These are phyloP conservation scores for Actinopyga echinites DNA, from an alignment of 53 echinoderm and acorn worm genomes.

Conservation along the genomic window DNA sequence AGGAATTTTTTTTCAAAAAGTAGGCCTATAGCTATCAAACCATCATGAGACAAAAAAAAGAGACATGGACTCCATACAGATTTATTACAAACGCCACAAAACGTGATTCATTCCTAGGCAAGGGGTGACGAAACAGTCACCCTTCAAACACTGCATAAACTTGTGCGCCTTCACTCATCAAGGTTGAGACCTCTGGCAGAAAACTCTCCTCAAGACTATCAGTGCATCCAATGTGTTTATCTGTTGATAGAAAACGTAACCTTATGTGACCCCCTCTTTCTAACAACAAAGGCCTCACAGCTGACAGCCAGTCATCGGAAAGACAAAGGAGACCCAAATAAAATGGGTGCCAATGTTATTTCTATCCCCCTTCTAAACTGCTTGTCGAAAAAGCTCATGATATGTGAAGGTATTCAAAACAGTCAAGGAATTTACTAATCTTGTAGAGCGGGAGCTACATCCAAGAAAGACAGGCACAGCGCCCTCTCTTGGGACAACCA, in stretches of 20 bases:
- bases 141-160: no score
- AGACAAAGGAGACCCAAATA: not conserved
- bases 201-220: no score
- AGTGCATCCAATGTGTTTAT: no score
- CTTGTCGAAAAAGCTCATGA: not conserved
- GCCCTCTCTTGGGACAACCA: not conserved
- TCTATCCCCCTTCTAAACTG: not conserved
- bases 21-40: no score
- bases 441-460: not conserved
- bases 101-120: no score
- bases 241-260: not conserved
- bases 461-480: not conserved
- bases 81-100: no score
- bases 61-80: no score
- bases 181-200: no score
- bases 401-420: slow-evolving; percentile 15
- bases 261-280: not conserved
- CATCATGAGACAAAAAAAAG: no score
- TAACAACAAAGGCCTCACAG: not conserved
- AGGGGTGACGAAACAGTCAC: no score
- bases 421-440: not conserved
- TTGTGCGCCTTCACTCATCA: no score
- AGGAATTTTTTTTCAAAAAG: no score
- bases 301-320: not conserved
- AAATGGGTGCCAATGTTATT: not conserved